These are phyloP conservation scores for Melanargia galathea DNA, from an alignment of 2,888 invertebrate genomes.

Conservation along the genomic window DNA sequence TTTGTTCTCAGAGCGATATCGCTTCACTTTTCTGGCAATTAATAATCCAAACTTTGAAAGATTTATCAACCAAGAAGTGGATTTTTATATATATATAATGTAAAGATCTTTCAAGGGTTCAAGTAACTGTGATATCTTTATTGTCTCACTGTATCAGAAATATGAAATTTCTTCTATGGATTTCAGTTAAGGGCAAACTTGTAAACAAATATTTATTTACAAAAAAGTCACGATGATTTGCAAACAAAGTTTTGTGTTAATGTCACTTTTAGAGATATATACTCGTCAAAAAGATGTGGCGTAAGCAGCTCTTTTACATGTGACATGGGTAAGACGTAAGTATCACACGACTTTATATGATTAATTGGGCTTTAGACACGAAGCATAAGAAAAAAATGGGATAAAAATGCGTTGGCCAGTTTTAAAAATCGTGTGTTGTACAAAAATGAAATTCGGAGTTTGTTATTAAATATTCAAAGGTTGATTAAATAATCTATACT, in stretches of 20 bases:
- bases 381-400: slow-evolving; percentile 32
- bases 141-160: too few relatives aligned
- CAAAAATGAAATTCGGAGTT: neutral
- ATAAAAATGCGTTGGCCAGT: neutral
- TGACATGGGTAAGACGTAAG: slow-evolving; percentile 36
- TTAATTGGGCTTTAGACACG: slow-evolving; percentile 35
- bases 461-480: too few relatives aligned
- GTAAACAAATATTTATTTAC: too few relatives aligned
- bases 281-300: slow-evolving; percentile 32
- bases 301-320: slow-evolving; percentile 32
- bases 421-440: neutral
- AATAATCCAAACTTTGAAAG: too few relatives aligned
- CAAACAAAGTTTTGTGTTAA: neutral
- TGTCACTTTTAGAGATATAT: slow-evolving; percentile 12
- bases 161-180: too few relatives aligned
- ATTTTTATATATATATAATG: slow-evolving; percentile 18
- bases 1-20: too few relatives aligned
- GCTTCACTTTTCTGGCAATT: too few relatives aligned
- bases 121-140: too few relatives aligned
- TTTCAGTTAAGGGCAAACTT: too few relatives aligned
- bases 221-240: slow-evolving; percentile 14
- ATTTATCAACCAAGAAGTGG: too few relatives aligned
- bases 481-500: too few relatives aligned
- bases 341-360: slow-evolving; percentile 36
- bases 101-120: too few relatives aligned